Conservation (phyloP, 2,888 invertebrate species). For the Cheilosia grossa region DNA sequence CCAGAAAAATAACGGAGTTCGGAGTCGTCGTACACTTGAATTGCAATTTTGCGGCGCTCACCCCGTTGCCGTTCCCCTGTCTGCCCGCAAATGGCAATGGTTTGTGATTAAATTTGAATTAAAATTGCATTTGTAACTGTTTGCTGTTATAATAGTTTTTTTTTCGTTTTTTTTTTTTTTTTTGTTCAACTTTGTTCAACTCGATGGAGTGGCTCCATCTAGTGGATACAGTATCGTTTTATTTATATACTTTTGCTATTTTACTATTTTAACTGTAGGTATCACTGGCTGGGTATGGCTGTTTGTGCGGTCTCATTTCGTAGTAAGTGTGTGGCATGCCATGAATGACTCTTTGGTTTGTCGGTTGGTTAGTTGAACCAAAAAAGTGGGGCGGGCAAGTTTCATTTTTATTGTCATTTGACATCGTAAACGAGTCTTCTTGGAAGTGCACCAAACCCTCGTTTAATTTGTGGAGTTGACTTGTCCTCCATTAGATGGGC, state of each 20-base stretch:
- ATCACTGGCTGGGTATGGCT: slow-evolving; percentile 33
- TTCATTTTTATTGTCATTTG: slow-evolving; percentile 57
- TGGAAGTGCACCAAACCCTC: slow-evolving; percentile 57
- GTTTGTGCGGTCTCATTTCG: slow-evolving; percentile 66
- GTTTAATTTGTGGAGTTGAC: slow-evolving; percentile 41
- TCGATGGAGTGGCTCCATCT: slow-evolving; percentile 64
- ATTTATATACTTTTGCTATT: slow-evolving; percentile 21
- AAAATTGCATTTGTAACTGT: slow-evolving; percentile 75
- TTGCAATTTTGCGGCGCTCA: slow-evolving; percentile 64
- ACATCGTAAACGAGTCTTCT: slow-evolving; percentile 49
- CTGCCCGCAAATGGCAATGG: slow-evolving; percentile 27
- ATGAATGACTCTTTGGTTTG: slow-evolving; percentile 66
- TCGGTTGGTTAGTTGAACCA: slow-evolving; percentile 42
- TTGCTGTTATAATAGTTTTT: slow-evolving; percentile 64
- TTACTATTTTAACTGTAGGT: slow-evolving; percentile 24
- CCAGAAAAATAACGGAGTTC: slow-evolving; percentile 58
- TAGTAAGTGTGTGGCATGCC: slow-evolving; percentile 68
- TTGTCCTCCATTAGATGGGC: slow-evolving; percentile 51
- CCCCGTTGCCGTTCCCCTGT: slow-evolving; percentile 6
- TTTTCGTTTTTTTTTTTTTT: not conserved
- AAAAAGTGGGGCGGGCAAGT: not conserved
- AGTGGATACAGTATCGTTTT: slow-evolving; percentile 27
- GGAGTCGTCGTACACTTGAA: slow-evolving; percentile 57
- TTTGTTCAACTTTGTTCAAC: not conserved
- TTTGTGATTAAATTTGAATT: slow-evolving; percentile 74